phyloP scores from a whole-genome alignment of 1,140 invertebrate species.

The Saxidomus purpurata region DNA sequence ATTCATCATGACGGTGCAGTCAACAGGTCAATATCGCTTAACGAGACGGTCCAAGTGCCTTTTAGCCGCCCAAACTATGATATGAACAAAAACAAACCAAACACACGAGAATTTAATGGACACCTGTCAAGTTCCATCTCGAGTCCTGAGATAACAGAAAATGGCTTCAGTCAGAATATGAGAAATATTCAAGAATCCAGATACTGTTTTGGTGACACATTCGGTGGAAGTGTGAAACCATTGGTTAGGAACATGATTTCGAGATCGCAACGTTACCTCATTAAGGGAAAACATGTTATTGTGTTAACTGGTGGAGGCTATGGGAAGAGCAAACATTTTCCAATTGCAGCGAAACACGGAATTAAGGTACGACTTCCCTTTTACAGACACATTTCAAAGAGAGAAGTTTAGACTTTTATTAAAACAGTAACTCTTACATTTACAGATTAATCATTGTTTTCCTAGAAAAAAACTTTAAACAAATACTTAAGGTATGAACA shows the following conservation, averaged over 20 bases:
- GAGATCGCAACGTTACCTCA: slow-evolving; percentile 57
- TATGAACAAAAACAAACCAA: too few relatives aligned
- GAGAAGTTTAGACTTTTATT: too few relatives aligned
- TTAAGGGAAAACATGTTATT: slow-evolving; percentile 60
- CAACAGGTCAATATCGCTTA: too few relatives aligned
- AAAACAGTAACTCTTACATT: neutral
- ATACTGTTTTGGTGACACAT: slow-evolving; percentile 25
- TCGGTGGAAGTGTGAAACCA: slow-evolving; percentile 52
- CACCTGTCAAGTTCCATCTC: too few relatives aligned
- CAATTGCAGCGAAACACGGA: slow-evolving; percentile 62
- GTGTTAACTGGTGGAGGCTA: slow-evolving; percentile 64
- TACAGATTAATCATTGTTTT: neutral
- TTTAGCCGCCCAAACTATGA: neutral
- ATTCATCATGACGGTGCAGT: neutral
- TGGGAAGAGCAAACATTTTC: slow-evolving; percentile 66
- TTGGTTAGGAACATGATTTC: slow-evolving; percentile 67
- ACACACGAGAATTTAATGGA: too few relatives aligned
- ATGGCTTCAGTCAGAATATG: too few relatives aligned
- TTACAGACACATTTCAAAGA: neutral
- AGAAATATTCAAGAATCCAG: neutral
- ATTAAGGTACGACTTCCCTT: slow-evolving; percentile 66
- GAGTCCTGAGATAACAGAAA: too few relatives aligned
- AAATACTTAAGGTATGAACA: neutral
- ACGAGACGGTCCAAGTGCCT: too few relatives aligned
- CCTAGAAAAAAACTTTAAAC: neutral